Evolutionary conservation across 2,113 vertebrate species (phyloP), one percentile per base, ranked within the genome.

Genomic region (Melanerpes formicivorus): DNA sequence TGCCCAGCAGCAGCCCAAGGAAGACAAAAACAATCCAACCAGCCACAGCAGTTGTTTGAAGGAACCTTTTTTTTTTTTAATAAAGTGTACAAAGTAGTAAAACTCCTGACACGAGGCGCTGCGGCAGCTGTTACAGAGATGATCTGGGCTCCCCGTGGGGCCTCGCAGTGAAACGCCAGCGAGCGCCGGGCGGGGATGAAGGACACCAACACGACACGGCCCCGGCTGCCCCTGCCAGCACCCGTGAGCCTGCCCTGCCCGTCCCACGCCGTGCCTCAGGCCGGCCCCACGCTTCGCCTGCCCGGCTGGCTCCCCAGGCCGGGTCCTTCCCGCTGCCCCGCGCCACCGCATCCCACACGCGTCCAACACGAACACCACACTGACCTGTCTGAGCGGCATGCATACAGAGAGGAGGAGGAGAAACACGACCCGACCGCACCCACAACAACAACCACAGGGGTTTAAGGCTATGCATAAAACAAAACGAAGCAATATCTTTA

Each of bases 401-500:
- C 98, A 98, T 92, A 97, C 95, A 95, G 94, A 97, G 90, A 95
- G 93, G 93, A 93, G 83, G 77, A 88, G 65, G 80, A 60, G 80
- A 96, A 96, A 96, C 81, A 95, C 87, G 87, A 87, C 72, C 81
- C 63, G 19, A 87, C 88, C 56, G 2, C 90, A 87, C 81, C 71
- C 89, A 95, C 94, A 27, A 90, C 81, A 72, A 94, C 95, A 84
- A 91, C 83, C 88, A 87, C 91, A 80, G 93, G 90, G 90, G 93
- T 91, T 97, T 96, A 97, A 97, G 96, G 97, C 96, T 98, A 98
- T 91, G 97, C 97, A 95, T 97, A 96, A 98, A 98, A 76, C 98
- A 98, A 98, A 98, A 97, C 86, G 97, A 98, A 98, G 98, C 98
- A 97, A 89, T 97, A 98, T 97, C 98, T 90, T 96, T 98, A 98